Percentiles rank a stretch among this genome's conserved stretches.
Evolutionary conservation across 2,888 invertebrate genomes (phyloP).

Genomic region (Leptopterna dolabrata): DNA sequence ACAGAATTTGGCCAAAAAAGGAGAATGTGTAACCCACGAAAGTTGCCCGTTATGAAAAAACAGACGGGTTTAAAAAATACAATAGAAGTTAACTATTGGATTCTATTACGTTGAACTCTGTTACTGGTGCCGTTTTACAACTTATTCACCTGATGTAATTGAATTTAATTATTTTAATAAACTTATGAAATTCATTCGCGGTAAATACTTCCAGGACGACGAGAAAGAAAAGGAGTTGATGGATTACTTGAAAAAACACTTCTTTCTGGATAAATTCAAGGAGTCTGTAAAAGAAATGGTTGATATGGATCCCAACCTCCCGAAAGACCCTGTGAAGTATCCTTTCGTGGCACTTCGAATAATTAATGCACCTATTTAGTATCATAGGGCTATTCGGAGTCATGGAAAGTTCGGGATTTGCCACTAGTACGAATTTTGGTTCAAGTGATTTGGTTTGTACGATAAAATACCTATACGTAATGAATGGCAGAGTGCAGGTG

Average conservation of each 20-base stretch:
- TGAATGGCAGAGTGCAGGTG: too few species aligned
- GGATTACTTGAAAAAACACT: constrained; percentile 42
- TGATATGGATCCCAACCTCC: constrained; percentile 43
- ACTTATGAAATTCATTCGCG: background rate
- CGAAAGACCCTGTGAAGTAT: constrained; percentile 54
- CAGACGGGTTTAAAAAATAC: too few species aligned
- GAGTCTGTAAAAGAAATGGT: constrained; percentile 35
- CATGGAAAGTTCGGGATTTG: too few species aligned
- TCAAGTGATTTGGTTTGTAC: too few species aligned
- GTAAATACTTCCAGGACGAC: constrained; percentile 23
- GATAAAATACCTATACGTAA: too few species aligned
- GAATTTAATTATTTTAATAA: background rate
- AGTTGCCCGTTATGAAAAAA: too few species aligned
- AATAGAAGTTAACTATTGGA: too few species aligned
- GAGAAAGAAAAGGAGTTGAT: constrained; percentile 49
- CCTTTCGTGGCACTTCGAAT: background rate
- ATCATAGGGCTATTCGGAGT: too few species aligned
- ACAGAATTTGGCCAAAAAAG: too few species aligned
- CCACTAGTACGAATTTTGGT: too few species aligned
- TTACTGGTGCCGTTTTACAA: background rate
- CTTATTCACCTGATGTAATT: background rate
- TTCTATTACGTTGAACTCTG: too few species aligned
- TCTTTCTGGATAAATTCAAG: constrained; percentile 45
- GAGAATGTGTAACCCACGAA: too few species aligned
- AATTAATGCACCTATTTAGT: background rate